These are phyloP conservation scores for Folsomia candida DNA, from an alignment of 2,888 invertebrate species.

Conservation along the genomic window DNA sequence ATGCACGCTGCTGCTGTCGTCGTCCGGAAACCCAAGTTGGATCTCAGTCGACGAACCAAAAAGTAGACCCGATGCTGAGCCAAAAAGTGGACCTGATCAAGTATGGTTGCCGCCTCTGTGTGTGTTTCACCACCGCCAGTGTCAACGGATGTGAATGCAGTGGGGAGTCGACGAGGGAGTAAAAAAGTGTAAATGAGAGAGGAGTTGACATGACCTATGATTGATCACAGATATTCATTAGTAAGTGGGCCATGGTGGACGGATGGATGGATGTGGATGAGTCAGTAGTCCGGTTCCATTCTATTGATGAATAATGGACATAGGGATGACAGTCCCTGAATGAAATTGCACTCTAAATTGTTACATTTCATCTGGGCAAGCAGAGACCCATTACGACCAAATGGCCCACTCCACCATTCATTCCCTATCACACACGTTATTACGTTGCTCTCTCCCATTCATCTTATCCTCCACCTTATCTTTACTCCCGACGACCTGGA, in stretches of 20 bases:
- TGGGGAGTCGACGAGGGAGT: too few species aligned
- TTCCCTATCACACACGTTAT: not conserved
- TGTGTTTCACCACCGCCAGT: not conserved
- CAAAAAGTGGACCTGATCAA: not conserved
- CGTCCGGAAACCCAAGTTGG: not conserved
- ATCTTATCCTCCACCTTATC: not conserved
- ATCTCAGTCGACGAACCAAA: not conserved
- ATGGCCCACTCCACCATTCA: slow-evolving; percentile 3
- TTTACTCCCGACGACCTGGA: not conserved
- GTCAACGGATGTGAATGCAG: not conserved
- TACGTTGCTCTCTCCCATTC: not conserved
- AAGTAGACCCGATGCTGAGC: not conserved
- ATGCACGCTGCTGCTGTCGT: not conserved
- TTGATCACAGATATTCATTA: slow-evolving; percentile 17
- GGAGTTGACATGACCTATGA: slow-evolving; percentile 14
- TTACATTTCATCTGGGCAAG: slow-evolving; percentile 13
- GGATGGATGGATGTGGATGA: not conserved
- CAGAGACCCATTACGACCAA: slow-evolving; percentile 12
- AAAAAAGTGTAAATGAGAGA: slow-evolving; percentile 4
- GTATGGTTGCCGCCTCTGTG: not conserved
- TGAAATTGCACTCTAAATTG: slow-evolving; percentile 20
- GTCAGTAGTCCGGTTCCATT: not conserved
- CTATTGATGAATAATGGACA: not conserved
- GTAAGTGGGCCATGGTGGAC: not conserved
- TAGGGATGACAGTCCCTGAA: not conserved